Percentiles rank a stretch among this genome's conserved stretches.
These are phyloP conservation scores for Agriotes lineatus DNA, from an alignment of 2,888 invertebrate species.

Conservation along the genomic window DNA sequence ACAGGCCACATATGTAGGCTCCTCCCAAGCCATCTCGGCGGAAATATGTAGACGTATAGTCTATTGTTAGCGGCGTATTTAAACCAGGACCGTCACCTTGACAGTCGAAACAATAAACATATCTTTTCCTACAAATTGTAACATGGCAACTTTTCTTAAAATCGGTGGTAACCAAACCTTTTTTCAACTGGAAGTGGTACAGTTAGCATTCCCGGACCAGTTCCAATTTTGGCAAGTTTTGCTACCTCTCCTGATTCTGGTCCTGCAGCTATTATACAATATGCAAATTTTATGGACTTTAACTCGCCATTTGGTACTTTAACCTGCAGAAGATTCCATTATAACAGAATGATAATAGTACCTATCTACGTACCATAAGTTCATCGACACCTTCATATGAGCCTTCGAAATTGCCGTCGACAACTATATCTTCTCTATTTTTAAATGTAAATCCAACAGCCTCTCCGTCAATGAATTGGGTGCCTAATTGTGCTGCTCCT, in stretches of 20 bases:
- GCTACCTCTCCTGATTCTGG: constrained; percentile 80
- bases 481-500: constrained; percentile 81
- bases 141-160: neutral
- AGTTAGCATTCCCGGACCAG: constrained; percentile 74
- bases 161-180: constrained; percentile 70
- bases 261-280: constrained; percentile 88
- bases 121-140: constrained; percentile 78
- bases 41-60: constrained; percentile 84
- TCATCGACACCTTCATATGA: constrained; percentile 70
- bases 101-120: constrained; percentile 81
- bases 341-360: constrained; percentile 28
- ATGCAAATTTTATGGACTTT: constrained; percentile 77
- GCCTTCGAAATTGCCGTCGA: constrained; percentile 70
- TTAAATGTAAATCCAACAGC: constrained; percentile 78
- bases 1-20: constrained; percentile 83
- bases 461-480: constrained; percentile 82
- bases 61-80: constrained; percentile 86
- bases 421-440: constrained; percentile 68
- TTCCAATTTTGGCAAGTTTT: constrained; percentile 82
- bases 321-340: too few species aligned
- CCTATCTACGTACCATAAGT: constrained; percentile 72
- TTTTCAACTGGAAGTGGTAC: constrained; percentile 89
- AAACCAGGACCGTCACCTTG: constrained; percentile 80
- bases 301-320: constrained; percentile 75
- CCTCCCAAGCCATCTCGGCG: constrained; percentile 87